Evolutionary conservation across 2,888 invertebrate genomes (phyloP), one percentile per base, ranked within the genome.

Genomic region (Aproaerema taeniolella): DNA sequence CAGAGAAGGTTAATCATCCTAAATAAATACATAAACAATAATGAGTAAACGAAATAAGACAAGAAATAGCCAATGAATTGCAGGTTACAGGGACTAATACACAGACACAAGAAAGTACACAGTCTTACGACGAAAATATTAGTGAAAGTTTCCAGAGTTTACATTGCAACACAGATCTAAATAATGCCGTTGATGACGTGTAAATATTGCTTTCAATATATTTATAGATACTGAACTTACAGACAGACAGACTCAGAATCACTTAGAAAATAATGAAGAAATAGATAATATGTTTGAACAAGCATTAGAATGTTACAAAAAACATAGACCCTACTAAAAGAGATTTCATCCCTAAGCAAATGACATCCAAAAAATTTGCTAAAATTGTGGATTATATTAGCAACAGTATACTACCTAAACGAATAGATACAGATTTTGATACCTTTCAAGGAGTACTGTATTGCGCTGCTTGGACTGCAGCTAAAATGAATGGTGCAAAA

Each of bases 401-500:
- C 10, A 2, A 13, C 16, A 15, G 7, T 8, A 29, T 15, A 2
- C 28, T 36, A 7, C 29, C 36, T 20, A 12, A 29, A 29, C 13
- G 16, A 2, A 12, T 14, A 14, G 29, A 36, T 5, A 36, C 28
- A 11, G 29, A 36, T 15, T 36, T 36, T 11, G 17, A 10, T 7
- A 36, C 36, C 1, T 10, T 36, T 6, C 36, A 36, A 11, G 29
- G 17, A 1, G 12, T 29, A 13, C 15, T 36, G 8, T 36, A 36
- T 12, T 31, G 38, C 13, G 38, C 25, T 1, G 31, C 38, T 1
- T 36, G 28, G 28, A 36, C 28, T 1, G 36, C 36, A 11, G 36
- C 33, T 1, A 36, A 40, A 12, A 9, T 25, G 1, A 37, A 45
- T 28, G 47, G 45, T 8, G 17, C 45, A 11, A 47, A 39, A 38